Conservation (phyloP, 1,140 invertebrate genomes). For the Dufourea novaeangliae region DNA sequence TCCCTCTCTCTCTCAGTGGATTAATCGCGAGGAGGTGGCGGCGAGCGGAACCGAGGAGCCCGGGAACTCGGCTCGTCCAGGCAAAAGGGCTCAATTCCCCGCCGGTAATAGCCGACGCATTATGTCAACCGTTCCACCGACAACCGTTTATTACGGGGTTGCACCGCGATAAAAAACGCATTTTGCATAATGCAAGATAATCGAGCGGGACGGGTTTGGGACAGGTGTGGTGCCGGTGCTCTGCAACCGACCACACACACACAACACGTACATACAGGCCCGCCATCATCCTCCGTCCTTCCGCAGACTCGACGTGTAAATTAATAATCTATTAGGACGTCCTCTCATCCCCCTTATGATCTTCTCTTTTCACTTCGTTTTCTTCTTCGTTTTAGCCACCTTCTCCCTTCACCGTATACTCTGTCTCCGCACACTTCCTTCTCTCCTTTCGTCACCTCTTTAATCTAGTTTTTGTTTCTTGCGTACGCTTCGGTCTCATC, state of each 20-base stretch:
- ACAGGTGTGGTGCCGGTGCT: constrained; percentile 71
- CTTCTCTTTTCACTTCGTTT: constrained; percentile 19
- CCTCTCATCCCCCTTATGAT: constrained; percentile 17
- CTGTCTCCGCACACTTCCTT: not conserved
- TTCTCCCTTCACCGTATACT: not conserved
- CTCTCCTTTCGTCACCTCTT: constrained; percentile 12
- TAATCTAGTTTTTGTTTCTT: constrained; percentile 5
- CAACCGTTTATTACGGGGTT: constrained; percentile 79
- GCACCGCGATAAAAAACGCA: constrained; percentile 74
- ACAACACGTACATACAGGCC: too few species aligned
- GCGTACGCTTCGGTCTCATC: constrained; percentile 29
- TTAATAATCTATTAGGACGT: constrained; percentile 78
- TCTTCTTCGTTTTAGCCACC: constrained; percentile 9
- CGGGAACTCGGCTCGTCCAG: constrained; percentile 66
- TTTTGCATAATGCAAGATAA: constrained; percentile 81
- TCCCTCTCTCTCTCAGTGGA: too few species aligned
- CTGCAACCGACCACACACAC: constrained; percentile 30
- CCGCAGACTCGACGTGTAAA: constrained; percentile 73
- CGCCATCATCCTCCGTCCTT: constrained; percentile 60
- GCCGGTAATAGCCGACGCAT: constrained; percentile 76
- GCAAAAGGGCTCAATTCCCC: constrained; percentile 74
- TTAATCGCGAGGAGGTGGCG: not conserved
- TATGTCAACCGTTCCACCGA: constrained; percentile 80
- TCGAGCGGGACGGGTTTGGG: constrained; percentile 75
- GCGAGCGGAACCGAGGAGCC: not conserved